Conservation (phyloP, 2,113 vertebrate genomes). For the Melanerpes aurifrons region DNA sequence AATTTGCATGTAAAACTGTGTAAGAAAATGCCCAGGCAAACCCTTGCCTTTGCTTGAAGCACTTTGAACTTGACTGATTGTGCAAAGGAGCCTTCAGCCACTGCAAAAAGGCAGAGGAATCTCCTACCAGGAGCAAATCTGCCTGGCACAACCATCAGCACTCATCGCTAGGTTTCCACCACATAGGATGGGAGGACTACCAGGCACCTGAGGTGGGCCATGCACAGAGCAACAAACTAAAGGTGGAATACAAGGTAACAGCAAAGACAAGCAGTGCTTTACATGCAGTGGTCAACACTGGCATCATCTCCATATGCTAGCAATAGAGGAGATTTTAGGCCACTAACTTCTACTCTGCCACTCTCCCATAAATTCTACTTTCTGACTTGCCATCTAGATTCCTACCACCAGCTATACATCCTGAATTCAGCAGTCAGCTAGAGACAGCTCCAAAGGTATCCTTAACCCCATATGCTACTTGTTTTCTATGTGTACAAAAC, state of each 20-base stretch:
- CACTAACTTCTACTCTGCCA: background rate
- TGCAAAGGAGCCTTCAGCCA: background rate
- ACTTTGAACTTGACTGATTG: background rate
- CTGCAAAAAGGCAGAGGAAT: background rate
- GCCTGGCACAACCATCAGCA: rapidly evolving
- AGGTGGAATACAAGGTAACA: background rate
- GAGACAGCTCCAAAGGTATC: background rate
- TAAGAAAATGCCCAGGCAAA: background rate
- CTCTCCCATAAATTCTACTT: background rate
- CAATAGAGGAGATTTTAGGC: background rate
- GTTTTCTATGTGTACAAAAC: background rate
- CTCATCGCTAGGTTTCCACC: background rate
- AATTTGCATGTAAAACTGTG: background rate
- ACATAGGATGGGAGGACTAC: rapidly evolving
- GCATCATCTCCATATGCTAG: background rate
- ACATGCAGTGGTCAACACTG: background rate
- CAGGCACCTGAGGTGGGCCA: background rate
- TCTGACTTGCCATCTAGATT: background rate
- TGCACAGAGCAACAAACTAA: background rate
- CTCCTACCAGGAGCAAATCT: background rate
- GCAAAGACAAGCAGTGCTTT: rapidly evolving
- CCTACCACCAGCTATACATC: background rate
- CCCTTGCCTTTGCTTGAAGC: background rate
- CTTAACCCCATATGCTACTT: background rate
- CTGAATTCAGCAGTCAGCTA: background rate